Evolutionary conservation across 2,888 invertebrate genomes (phyloP), one percentile per base, ranked within the genome.

Genomic region (Trachelus tabidus): DNA sequence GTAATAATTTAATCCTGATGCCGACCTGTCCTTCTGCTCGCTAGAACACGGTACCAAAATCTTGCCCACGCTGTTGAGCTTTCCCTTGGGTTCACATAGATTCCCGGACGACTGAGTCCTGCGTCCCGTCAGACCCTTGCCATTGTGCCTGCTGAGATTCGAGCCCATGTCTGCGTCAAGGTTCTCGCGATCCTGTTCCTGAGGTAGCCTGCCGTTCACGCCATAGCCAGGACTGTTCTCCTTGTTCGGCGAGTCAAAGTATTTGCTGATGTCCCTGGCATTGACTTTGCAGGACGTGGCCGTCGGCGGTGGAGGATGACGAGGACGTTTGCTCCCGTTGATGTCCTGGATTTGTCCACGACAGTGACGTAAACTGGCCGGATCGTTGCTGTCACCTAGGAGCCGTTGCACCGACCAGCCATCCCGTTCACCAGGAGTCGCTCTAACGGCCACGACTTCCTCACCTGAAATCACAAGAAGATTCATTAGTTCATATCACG

Each of bases 121-220:
- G 81, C 96, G 93, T 81, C 95, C 95, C 79, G 94, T 94, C 75
- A 95, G 93, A 85, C 95, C 92, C 87, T 96, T 95, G 86, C 94
- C 94, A 88, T 94, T 95, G 91, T 95, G 95, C 83, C 96, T 94
- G 93, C 96, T 95, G 89, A 96, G 94, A 93, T 96, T 96, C 81
- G 96, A 95, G 90, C 96, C 96, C 96, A 96, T 96, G 87, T 92
- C 93, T 82, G 81, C 80, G 89, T 76, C 82, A 81, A 34, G 71
- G 23, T 35, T 6, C 3, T 23, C n/a, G 4, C 12, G 34, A 23
- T 34, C 74, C 81, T 75, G 76, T 74, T 56, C 73, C 30, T 11
- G n/a, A 68, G 56, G 76, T 23, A 23, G 11, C 23, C 23, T 34
- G 35, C 79, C 76, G 77, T 86, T 88, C 82, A 87, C 82, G 81